Percentiles rank a stretch among this genome's conserved stretches.
Conservation (phyloP, 92 coral and sea anemone genomes). For the Meandrina meandrites region DNA sequence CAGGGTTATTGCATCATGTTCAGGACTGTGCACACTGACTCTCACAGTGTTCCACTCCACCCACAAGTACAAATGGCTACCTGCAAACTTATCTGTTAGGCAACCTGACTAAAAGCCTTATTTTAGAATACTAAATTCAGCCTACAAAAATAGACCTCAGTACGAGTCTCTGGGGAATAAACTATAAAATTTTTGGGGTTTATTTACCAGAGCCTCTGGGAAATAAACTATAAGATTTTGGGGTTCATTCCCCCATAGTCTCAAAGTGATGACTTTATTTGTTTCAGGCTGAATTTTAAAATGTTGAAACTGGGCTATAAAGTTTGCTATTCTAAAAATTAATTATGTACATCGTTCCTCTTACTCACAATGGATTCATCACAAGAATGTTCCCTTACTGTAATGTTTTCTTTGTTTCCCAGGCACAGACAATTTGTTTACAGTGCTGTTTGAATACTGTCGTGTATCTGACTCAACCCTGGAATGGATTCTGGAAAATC, state of each 20-base stretch:
- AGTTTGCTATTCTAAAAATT: background rate
- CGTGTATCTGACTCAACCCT: constrained; percentile 61
- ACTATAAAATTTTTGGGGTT: too few species aligned
- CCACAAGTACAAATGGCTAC: background rate
- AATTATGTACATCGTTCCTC: background rate
- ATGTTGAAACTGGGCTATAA: too few species aligned
- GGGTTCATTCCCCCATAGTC: too few species aligned
- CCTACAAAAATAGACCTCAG: too few species aligned
- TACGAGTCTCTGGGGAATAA: too few species aligned
- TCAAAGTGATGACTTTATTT: too few species aligned
- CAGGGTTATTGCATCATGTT: background rate
- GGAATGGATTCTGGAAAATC: constrained; percentile 34
- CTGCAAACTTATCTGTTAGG: background rate
- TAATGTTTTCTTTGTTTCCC: background rate
- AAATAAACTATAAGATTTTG: too few species aligned
- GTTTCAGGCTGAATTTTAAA: too few species aligned
- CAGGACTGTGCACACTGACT: background rate
- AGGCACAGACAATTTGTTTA: constrained; percentile 43
- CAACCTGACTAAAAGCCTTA: background rate
- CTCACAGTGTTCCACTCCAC: background rate
- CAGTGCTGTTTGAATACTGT: constrained; percentile 64
- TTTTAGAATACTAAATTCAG: too few species aligned
- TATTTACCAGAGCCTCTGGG: too few species aligned
- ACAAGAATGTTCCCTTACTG: background rate
- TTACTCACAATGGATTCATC: too few species aligned